Evolutionary conservation across 2,888 invertebrate genomes (phyloP).

Genomic region (Ypsolopha scabrella): DNA sequence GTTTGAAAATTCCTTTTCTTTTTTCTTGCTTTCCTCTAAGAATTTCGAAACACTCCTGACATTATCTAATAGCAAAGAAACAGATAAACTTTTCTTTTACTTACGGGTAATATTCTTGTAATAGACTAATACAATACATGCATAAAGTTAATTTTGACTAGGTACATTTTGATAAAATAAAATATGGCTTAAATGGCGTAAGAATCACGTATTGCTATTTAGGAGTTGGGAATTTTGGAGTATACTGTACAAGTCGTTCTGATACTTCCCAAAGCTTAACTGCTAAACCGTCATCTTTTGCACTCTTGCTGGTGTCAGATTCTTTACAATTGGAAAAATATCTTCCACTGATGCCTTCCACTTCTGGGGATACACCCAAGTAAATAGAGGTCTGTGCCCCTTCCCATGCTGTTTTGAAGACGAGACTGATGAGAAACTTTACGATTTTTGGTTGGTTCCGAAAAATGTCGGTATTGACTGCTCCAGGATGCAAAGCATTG

Average conservation of each 20-base stretch:
- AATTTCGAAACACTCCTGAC: too few species aligned
- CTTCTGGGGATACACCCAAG: conserved; percentile 76
- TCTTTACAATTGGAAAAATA: conserved; percentile 82
- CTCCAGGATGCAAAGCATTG: conserved; percentile 85
- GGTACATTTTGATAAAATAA: background rate
- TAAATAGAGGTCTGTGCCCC: conserved; percentile 83
- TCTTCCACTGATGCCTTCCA: conserved; percentile 76
- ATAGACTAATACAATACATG: too few species aligned
- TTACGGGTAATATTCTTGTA: too few species aligned
- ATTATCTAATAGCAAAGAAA: too few species aligned
- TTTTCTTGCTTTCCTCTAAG: too few species aligned
- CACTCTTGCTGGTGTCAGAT: conserved; percentile 59
- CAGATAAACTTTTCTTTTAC: too few species aligned
- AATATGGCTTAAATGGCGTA: background rate
- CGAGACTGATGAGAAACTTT: conserved; percentile 67
- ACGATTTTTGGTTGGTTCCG: conserved; percentile 73
- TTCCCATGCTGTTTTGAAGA: conserved; percentile 76
- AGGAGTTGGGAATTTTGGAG: background rate
- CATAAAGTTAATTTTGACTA: too few species aligned
- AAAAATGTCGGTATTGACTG: conserved; percentile 83
- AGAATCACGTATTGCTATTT: background rate
- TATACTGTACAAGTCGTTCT: conserved; percentile 68
- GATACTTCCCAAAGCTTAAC: conserved; percentile 84
- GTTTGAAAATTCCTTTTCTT: too few species aligned
- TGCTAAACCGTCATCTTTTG: conserved; percentile 73